These are phyloP conservation scores for Ceratina australensis DNA, from an alignment of 1,140 invertebrate species.

Conservation along the genomic window DNA sequence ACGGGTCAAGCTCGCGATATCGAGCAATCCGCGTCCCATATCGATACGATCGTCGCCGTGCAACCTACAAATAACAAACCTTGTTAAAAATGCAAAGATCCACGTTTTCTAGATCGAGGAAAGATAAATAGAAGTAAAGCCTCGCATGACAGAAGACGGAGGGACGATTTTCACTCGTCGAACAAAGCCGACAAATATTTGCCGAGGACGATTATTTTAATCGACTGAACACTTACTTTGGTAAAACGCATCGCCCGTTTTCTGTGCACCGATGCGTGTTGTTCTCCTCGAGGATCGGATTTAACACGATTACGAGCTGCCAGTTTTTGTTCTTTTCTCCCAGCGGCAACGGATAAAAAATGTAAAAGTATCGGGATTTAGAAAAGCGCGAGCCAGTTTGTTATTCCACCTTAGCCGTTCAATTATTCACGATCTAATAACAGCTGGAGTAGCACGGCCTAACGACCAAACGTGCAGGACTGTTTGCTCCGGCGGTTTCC, in stretches of 20 bases:
- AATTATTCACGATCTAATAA: conserved; percentile 55
- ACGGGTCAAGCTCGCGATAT: not conserved
- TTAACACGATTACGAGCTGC: not conserved
- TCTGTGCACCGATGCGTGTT: not conserved
- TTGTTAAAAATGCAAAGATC: not conserved
- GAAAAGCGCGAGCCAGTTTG: not conserved
- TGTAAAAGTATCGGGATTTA: not conserved
- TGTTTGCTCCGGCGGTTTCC: conserved; percentile 17
- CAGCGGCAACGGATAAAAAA: too few species aligned
- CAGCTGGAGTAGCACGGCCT: not conserved
- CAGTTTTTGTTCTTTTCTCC: too few species aligned
- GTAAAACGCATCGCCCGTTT: not conserved
- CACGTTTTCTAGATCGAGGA: too few species aligned
- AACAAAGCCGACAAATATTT: not conserved
- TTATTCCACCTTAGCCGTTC: conserved; percentile 41
- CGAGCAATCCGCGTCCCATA: too few species aligned
- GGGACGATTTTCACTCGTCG: too few species aligned
- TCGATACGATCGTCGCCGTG: too few species aligned
- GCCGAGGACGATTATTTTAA: not conserved
- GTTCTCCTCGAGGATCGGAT: not conserved
- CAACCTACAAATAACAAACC: too few species aligned
- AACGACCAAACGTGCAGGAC: not conserved
- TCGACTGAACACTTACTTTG: not conserved
- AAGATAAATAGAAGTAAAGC: too few species aligned
- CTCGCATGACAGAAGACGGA: too few species aligned